Base-by-base conservation (phyloP, 2,113 vertebrate genomes). In the Strix uralensis region DNA sequence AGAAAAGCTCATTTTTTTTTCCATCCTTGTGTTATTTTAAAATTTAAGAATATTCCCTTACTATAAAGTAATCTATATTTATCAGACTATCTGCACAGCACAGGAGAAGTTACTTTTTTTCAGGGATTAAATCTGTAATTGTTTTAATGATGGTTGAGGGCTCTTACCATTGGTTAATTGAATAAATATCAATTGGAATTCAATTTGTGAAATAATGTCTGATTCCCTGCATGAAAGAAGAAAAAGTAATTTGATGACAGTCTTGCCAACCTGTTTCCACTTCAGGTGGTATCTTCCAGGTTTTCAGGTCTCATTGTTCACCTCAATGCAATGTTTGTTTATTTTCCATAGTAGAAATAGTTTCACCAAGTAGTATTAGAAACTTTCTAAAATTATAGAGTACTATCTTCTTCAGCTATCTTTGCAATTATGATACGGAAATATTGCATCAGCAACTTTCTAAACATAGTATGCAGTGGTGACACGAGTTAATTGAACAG, bases 371-470 rank as follows among this genome's bases (percentile, higher is more conserved):
- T 95, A 94, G 86, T 96, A 90, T 75, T 95, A 90, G 90, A 73
- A 95, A 89, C 66, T 96, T 97, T 66, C 80, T 91, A 92, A 97
- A 96, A 95, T 96, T 95, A 86, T 95, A 93, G 86, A 55, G 77
- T 85, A 19, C 57, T 96, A 97, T 97, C 96, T 96, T 95, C 70
- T 96, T 91, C 94, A 92, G 59, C 92, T 90, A 92, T 96, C 96
- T 96, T 96, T 97, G 94, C 92, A 97, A 97, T 97, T 98, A 97
- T 97, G 97, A 96, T 97, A 93, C 62, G 15, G 94, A 97, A 95
- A 87, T 97, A 96, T 97, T 97, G 94, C 94, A 97, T 98, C 97
- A 97, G 95, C 97, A 96, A 94, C 94, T 95, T 98, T 91, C 92
- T 95, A 97, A 98, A 96, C 96, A 96, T 97, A 92, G 92, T 95